phyloP scores from a whole-genome alignment of 2,888 invertebrate species.

The Bombylius discolor region DNA sequence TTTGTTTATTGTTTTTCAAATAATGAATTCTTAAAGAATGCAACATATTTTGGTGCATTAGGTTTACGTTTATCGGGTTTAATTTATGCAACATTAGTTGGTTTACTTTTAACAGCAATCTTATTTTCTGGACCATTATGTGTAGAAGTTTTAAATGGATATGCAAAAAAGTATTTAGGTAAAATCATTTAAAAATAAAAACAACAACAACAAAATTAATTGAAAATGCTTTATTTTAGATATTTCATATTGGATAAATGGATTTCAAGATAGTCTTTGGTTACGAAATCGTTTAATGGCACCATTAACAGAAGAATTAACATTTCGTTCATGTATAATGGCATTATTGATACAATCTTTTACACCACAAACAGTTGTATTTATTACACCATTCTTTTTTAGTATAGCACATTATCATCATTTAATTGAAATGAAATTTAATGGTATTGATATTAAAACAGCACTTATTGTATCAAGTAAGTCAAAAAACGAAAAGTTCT shows the following conservation, averaged over 20 bases:
- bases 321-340: conserved; percentile 90
- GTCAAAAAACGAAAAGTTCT: not conserved
- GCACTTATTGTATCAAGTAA: conserved; percentile 62
- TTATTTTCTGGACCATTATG: conserved; percentile 74
- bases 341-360: conserved; percentile 77
- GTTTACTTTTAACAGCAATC: conserved; percentile 63
- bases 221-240: conserved; percentile 37
- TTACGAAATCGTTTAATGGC: conserved; percentile 81
- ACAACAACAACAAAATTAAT: not conserved
- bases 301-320: conserved; percentile 89
- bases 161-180: conserved; percentile 38
- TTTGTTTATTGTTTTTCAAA: conserved; percentile 62
- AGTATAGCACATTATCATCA: conserved; percentile 92
- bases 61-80: conserved; percentile 65
- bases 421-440: conserved; percentile 62
- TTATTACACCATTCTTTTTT: conserved; percentile 81
- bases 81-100: conserved; percentile 56
- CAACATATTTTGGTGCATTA: conserved; percentile 52
- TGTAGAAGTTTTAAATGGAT: conserved; percentile 55
- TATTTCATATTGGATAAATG: conserved; percentile 57
- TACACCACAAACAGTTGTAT: conserved; percentile 57
- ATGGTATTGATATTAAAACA: conserved; percentile 53
- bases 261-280: conserved; percentile 65
- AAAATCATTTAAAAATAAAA: not conserved
- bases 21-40: conserved; percentile 46